A percentile compares a stretch with the other conserved stretches of the same genome.
phyloP scores from a whole-genome alignment of 2,888 invertebrate species.

The Diadegma fenestrale region DNA sequence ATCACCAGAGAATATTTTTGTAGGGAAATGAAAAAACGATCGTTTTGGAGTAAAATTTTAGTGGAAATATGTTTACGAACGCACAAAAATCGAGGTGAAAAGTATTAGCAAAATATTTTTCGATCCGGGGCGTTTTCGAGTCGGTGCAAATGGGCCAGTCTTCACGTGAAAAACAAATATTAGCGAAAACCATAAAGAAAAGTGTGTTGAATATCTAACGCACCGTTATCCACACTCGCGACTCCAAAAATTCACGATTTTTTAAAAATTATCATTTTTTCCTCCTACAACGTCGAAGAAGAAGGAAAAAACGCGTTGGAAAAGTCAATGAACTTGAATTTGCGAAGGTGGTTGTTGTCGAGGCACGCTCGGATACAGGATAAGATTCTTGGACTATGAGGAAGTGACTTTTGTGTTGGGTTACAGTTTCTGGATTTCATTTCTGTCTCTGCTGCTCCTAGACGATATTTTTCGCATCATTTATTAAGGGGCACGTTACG shows the following conservation, averaged over 20 bases:
- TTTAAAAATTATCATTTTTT: conserved; percentile 18
- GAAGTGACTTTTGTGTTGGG: conserved; percentile 45
- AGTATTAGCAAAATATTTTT: background rate
- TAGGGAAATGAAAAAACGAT: background rate
- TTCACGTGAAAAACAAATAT: background rate
- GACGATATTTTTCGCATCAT: conserved; percentile 21
- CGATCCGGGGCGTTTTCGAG: background rate
- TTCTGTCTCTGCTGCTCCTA: conserved; percentile 18
- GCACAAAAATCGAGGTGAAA: background rate
- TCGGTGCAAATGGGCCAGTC: background rate
- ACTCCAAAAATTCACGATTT: conserved; percentile 12
- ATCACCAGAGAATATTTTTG: no score
- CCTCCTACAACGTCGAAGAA: conserved; percentile 7
- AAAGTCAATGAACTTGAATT: conserved; percentile 64
- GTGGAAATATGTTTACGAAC: background rate
- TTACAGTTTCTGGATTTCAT: conserved; percentile 34
- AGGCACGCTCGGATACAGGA: conserved; percentile 10
- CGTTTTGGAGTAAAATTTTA: background rate
- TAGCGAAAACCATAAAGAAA: background rate
- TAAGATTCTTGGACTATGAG: conserved; percentile 26
- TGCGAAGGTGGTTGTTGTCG: conserved; percentile 58
- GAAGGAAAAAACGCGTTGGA: background rate
- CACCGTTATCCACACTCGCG: conserved; percentile 1
- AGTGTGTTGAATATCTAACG: background rate
- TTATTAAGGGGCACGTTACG: conserved; percentile 28